phyloP scores from a whole-genome alignment of 2,113 vertebrate genomes.

The Cardinalis cardinalis region DNA sequence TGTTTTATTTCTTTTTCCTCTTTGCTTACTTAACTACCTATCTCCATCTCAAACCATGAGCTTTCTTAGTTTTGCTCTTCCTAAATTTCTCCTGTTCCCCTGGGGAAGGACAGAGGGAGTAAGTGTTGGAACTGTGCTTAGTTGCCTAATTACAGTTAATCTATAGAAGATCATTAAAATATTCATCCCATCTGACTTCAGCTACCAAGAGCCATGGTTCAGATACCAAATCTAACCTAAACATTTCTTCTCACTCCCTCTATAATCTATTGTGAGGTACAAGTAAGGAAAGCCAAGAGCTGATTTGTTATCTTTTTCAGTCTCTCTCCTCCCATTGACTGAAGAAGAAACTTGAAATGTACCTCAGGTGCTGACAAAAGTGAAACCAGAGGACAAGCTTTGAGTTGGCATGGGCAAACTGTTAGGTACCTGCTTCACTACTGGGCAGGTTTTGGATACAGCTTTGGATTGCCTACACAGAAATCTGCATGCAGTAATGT shows the following conservation, averaged over 20 bases:
- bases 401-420: rapidly evolving
- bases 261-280: background rate
- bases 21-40: background rate
- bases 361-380: background rate
- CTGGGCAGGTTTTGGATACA: background rate
- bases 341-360: background rate
- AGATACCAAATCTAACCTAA: background rate
- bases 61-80: background rate
- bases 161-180: background rate
- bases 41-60: background rate
- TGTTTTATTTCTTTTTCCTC: background rate
- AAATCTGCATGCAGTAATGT: background rate
- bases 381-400: background rate
- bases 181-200: background rate
- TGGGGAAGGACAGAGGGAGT: background rate
- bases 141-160: background rate
- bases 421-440: background rate
- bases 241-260: background rate
- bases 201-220: background rate
- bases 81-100: background rate
- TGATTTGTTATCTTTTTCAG: background rate
- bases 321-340: background rate
- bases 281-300: background rate
- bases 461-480: background rate
- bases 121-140: background rate